Evolutionary conservation across 2,797 vertebrate species (phyloP).

Genomic region (Mycteria americana): DNA sequence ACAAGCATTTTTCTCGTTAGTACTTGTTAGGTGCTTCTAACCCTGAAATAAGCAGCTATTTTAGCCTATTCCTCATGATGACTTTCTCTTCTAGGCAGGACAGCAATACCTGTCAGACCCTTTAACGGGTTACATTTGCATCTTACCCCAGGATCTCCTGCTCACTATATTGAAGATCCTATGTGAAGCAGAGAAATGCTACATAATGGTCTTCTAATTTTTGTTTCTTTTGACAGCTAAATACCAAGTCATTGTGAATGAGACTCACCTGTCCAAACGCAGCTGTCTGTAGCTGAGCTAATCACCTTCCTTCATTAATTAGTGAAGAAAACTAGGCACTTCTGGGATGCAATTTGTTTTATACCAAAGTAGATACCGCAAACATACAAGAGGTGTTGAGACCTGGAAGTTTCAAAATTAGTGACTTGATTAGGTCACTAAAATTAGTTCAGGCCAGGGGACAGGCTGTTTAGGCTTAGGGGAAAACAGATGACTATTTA

Average conservation of each 20-base stretch:
- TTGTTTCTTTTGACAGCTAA: conserved; percentile 68
- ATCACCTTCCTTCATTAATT: conserved; percentile 54
- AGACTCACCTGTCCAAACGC: conserved; percentile 52
- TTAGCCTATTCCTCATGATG: not conserved
- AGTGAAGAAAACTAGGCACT: conserved; percentile 66
- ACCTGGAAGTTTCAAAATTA: not conserved
- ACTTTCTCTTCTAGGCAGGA: not conserved
- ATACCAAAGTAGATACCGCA: not conserved
- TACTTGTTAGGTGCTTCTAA: not conserved
- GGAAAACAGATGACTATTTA: not conserved
- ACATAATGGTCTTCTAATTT: conserved; percentile 60
- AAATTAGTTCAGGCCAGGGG: not conserved
- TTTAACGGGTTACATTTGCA: not conserved
- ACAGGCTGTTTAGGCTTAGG: not conserved
- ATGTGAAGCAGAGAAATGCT: conserved; percentile 34
- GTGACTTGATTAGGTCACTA: not conserved
- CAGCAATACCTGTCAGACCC: not conserved
- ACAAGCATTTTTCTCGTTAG: not conserved
- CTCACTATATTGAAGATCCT: not conserved
- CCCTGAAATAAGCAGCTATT: not conserved
- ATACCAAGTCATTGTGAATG: conserved; percentile 54
- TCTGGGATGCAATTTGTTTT: conserved; percentile 24
- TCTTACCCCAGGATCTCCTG: not conserved
- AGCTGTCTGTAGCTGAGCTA: conserved; percentile 10
- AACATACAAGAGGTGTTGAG: not conserved